These are phyloP conservation scores for Drosophila eohydei DNA, from an alignment of 2,888 invertebrate genomes.

Conservation along the genomic window DNA sequence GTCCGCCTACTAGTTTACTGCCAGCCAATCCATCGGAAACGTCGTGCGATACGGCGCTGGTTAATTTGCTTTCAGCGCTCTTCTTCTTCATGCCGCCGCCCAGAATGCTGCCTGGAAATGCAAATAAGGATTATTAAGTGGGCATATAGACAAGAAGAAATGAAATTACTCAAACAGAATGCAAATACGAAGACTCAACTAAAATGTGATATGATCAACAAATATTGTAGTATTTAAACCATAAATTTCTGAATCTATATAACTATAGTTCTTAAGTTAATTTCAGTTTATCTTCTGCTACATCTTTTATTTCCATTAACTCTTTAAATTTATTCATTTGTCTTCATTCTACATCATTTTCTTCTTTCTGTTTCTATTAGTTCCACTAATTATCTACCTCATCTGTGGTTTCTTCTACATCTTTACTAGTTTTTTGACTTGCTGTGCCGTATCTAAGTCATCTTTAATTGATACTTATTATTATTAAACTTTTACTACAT, in stretches of 20 bases:
- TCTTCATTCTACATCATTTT: not conserved
- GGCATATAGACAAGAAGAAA: not conserved
- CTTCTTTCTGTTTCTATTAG: not conserved
- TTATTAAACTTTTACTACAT: not conserved
- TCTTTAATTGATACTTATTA: not conserved
- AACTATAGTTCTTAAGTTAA: not conserved
- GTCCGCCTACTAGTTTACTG: slow-evolving; percentile 84
- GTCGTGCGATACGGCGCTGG: slow-evolving; percentile 82
- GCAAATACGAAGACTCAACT: not conserved
- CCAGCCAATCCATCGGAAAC: slow-evolving; percentile 85
- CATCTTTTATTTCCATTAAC: not conserved
- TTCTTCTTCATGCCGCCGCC: slow-evolving; percentile 88
- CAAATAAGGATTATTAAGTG: slow-evolving; percentile 1
- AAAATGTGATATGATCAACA: not conserved
- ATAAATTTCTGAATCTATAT: not conserved
- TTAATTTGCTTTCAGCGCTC: slow-evolving; percentile 86
- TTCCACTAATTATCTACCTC: not conserved
- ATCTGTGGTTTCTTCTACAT: not conserved
- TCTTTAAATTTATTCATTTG: not conserved
- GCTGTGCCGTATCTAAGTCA: not conserved
- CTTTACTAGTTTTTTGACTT: not conserved
- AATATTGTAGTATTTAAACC: too few relatives aligned
- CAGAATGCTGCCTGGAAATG: slow-evolving; percentile 85
- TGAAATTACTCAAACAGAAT: slow-evolving; percentile 27
- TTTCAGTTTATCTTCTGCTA: not conserved